Percentiles rank a stretch among this genome's conserved stretches.
Conservation (phyloP, 2,797 vertebrate species). For the Antrozous pallidus region DNA sequence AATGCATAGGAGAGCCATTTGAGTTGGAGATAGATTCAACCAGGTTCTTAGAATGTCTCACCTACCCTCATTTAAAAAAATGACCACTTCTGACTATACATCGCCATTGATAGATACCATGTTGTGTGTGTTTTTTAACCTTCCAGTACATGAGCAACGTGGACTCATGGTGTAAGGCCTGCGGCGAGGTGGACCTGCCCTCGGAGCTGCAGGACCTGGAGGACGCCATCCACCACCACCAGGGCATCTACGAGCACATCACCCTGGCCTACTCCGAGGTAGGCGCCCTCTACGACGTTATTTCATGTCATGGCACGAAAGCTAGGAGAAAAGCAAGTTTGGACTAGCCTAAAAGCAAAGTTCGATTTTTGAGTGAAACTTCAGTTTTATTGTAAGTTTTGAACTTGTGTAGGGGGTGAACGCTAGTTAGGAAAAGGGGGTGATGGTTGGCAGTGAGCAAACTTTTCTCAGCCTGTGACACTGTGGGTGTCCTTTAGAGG, state of each 20-base stretch:
- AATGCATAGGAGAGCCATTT: rapidly evolving
- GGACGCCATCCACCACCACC: constrained; percentile 98
- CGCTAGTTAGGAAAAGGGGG: too few species aligned
- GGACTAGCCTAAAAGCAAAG: background rate
- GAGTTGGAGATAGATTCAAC: background rate
- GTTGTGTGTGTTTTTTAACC: background rate
- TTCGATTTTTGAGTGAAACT: background rate
- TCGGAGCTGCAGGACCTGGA: constrained; percentile 98
- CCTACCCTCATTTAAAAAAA: background rate
- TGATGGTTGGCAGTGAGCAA: background rate
- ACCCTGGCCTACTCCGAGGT: constrained; percentile 97
- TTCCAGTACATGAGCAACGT: constrained; percentile 96
- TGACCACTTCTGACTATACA: background rate
- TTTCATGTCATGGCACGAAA: background rate
- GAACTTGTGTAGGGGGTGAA: background rate
- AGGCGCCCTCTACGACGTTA: background rate
- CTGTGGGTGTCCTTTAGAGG: background rate
- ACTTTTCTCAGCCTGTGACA: background rate
- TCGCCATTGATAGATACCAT: background rate
- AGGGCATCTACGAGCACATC: constrained; percentile 98
- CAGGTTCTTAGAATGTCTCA: background rate
- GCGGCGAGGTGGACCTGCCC: constrained; percentile 96
- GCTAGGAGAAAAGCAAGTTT: background rate
- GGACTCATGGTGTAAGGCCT: constrained; percentile 98
- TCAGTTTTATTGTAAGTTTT: background rate